These are phyloP conservation scores for Anthoptus insignis DNA, from an alignment of 2,888 invertebrate species.

Conservation along the genomic window DNA sequence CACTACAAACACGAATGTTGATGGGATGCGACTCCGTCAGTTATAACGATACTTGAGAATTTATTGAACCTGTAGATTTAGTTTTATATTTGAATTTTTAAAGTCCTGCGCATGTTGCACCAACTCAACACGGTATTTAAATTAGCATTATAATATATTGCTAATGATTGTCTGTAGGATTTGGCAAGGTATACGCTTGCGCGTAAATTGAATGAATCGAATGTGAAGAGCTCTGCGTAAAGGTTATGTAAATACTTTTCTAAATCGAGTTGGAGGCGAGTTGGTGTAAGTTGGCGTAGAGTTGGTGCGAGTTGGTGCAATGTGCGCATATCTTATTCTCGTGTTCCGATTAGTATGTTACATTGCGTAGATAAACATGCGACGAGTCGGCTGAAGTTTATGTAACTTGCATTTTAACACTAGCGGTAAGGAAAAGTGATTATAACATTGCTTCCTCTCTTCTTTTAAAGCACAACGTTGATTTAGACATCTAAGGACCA, in stretches of 20 bases:
- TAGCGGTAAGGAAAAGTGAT: slow-evolving; percentile 46
- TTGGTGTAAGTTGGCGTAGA: too few species aligned
- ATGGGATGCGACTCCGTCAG: slow-evolving; percentile 61
- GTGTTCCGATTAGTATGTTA: slow-evolving; percentile 57
- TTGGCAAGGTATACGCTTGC: too few species aligned
- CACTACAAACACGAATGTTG: slow-evolving; percentile 51
- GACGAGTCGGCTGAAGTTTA: slow-evolving; percentile 42
- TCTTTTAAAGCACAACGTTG: slow-evolving; percentile 42
- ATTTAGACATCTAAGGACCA: slow-evolving; percentile 54
- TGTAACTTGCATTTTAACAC: slow-evolving; percentile 51
- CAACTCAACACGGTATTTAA: too few species aligned
- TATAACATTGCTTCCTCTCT: slow-evolving; percentile 43
- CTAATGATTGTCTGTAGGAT: too few species aligned
- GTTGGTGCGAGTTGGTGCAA: too few species aligned
- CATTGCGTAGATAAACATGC: slow-evolving; percentile 20
- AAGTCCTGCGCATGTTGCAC: too few species aligned
- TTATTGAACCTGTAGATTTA: slow-evolving; percentile 61
- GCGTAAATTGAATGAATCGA: too few species aligned
- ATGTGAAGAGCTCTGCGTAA: too few species aligned
- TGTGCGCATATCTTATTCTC: too few species aligned
- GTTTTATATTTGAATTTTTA: slow-evolving; percentile 69
- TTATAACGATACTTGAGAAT: slow-evolving; percentile 54
- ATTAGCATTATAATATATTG: too few species aligned
- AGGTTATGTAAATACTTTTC: too few species aligned
- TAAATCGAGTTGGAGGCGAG: too few species aligned